Percentiles rank a stretch among this genome's conserved stretches.
Evolutionary conservation across 2,113 vertebrate genomes (phyloP).

Genomic region (Erythrocercus mccallii): DNA sequence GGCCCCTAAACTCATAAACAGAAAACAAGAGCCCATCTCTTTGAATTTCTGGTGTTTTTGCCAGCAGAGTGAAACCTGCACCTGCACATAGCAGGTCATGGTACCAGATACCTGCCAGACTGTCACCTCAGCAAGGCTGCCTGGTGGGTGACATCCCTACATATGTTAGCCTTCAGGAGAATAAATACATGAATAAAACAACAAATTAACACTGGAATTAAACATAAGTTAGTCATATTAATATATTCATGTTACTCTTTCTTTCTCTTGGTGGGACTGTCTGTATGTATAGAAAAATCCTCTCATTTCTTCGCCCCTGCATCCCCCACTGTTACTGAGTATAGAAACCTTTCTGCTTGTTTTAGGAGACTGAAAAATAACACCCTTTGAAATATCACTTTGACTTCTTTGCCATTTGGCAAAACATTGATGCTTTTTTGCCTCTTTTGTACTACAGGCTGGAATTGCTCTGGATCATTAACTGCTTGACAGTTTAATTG

Average conservation of each 20-base stretch:
- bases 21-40: background rate
- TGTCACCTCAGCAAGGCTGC: accelerated
- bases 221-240: background rate
- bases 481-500: background rate
- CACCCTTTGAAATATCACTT: background rate
- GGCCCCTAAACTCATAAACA: background rate
- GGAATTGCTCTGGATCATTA: background rate
- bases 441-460: background rate
- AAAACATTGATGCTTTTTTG: background rate
- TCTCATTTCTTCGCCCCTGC: background rate
- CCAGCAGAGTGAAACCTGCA: background rate
- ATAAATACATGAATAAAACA: background rate
- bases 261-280: background rate
- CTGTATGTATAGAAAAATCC: background rate
- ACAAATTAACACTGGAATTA: background rate
- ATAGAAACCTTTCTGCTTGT: background rate
- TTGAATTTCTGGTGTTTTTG: background rate
- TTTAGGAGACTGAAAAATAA: background rate
- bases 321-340: background rate
- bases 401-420: background rate
- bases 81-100: accelerated
- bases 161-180: background rate
- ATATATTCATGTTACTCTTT: background rate
- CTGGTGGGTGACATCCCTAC: background rate
- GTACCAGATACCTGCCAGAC: background rate